Evolutionary conservation across 2,113 vertebrate genomes (phyloP), one percentile per base, ranked within the genome.

Genomic region (Mesocricetus auratus): DNA sequence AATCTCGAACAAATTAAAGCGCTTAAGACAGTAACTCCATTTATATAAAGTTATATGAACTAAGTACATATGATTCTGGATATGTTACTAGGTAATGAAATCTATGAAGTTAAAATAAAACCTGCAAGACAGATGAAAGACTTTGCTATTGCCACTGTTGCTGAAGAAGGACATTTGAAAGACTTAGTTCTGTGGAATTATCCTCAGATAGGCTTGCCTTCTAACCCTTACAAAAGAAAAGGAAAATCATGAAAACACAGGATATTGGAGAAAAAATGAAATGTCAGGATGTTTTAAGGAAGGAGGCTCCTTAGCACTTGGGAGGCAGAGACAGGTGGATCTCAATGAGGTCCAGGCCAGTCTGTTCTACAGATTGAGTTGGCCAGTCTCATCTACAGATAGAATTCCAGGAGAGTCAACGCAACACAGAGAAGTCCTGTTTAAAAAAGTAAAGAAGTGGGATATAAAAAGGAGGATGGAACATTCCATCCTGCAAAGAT

Each of bases 1-100:
- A 85, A 87, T 73, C 60, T 86, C 86, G 60, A 92, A 45, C 42
- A 47, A 50, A 87, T 47, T 36, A 60, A 86, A 95, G 73, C n/a
- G 77, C 1, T 90, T 81, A 90, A 58, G 17, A 78, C 53, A 75
- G 71, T 87, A 22, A 42, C 45, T 95, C 36, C 62, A 56, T 42
- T 78, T 47, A 66, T n/a, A 77, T 64, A 64, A 87, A 83, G 64
- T 71, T 75, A 45, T 86, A 60, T 45, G 13, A 79, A 58, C 6
- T n/a, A 58, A 81, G 64, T 90, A 13, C 47, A 69, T n/a, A 69
- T 39, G 15, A 88, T 2, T 91, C 93, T 53, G 39, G 4, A 6
- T 45, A 33, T 90, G 10, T 83, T 94, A 11, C 29, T 66, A 42
- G 29, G 9, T 79, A n/a, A 62, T 29, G 7, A 74, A 16, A 96